These are phyloP conservation scores for Salvelinus sp. DNA, from an alignment of 2,113 vertebrate genomes.

Conservation along the genomic window DNA sequence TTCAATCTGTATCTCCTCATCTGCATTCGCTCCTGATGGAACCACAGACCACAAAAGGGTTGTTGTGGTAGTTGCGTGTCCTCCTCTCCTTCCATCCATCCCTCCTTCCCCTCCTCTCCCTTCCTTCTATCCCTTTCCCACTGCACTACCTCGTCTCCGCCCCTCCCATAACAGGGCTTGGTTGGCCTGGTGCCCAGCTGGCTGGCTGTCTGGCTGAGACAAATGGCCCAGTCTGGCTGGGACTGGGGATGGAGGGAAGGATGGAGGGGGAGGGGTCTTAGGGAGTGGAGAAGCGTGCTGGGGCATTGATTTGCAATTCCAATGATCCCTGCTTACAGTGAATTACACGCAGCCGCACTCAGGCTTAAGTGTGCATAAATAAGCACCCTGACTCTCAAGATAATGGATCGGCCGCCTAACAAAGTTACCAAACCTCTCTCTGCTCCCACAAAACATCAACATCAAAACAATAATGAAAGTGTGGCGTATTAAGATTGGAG, in stretches of 20 bases:
- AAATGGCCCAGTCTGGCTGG: too few species aligned
- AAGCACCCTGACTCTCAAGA: constrained; percentile 44
- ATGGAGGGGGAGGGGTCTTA: constrained; percentile 35
- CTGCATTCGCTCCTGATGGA: background rate
- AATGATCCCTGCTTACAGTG: constrained; percentile 42
- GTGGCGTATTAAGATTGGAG: constrained; percentile 42
- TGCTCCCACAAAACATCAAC: constrained; percentile 49
- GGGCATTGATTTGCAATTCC: constrained; percentile 72
- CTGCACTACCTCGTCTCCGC: too few species aligned
- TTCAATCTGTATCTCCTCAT: too few species aligned
- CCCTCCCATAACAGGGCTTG: too few species aligned
- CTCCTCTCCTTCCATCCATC: too few species aligned
- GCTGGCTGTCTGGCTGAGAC: too few species aligned
- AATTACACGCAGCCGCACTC: too few species aligned
- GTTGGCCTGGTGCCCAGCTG: too few species aligned
- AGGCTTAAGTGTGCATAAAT: constrained; percentile 70
- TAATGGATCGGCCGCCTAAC: constrained; percentile 63
- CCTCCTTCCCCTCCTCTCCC: too few species aligned
- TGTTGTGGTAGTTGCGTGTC: too few species aligned
- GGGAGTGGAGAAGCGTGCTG: constrained; percentile 6
- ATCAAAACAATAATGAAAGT: constrained; percentile 49
- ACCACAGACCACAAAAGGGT: too few species aligned
- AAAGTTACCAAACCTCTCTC: constrained; percentile 56
- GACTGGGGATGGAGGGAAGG: background rate
- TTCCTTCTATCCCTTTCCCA: too few species aligned